Evolutionary conservation across 2,113 vertebrate genomes (phyloP), one percentile per base, ranked within the genome.

Genomic region (Scalopus aquaticus): DNA sequence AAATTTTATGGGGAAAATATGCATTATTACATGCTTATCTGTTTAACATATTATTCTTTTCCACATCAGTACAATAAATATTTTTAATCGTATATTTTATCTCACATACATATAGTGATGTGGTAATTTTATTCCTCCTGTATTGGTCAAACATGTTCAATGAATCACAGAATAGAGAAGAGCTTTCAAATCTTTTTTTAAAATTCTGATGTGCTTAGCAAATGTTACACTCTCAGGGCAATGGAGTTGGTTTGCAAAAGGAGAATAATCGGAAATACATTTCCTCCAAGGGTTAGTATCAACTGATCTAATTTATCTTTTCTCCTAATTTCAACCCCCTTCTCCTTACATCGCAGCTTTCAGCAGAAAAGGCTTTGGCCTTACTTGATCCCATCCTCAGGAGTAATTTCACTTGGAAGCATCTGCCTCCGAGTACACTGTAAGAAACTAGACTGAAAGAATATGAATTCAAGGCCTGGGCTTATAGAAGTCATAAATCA

Each of bases 1-100:
- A 98, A 98, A 98, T 98, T 98, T 98, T 98, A 98, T 98, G 98
- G 97, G 92, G 95, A 96, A 98, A 98, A 98, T 98, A 98, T 98
- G 98, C 98, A 98, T 98, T 98, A 98, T 98, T 98, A 97, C 97
- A 97, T 54, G 97, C 97, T 98, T 98, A 98, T 98, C 98, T 98
- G 98, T 96, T 98, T 98, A 98, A 98, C 98, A 98, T 98, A 98
- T 97, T 98, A 98, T 98, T 98, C 97, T 98, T 98, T 94, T 92
- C 97, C 96, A 97, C 97, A 98, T 97, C 97, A 94, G 96, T 96
- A 90, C 97, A 98, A 98, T 98, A 98, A 98, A 98, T 98, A 98
- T 97, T 98, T 98, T 98, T 98, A 98, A 98, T 98, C 98, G 73
- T 96, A 97, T 97, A 98, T 97, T 98, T 98, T 97, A 97, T 98